A percentile compares a stretch with the other conserved stretches of the same genome.
Evolutionary conservation across 1,140 invertebrate genomes (phyloP).

Genomic region (Drosophila aff.): DNA sequence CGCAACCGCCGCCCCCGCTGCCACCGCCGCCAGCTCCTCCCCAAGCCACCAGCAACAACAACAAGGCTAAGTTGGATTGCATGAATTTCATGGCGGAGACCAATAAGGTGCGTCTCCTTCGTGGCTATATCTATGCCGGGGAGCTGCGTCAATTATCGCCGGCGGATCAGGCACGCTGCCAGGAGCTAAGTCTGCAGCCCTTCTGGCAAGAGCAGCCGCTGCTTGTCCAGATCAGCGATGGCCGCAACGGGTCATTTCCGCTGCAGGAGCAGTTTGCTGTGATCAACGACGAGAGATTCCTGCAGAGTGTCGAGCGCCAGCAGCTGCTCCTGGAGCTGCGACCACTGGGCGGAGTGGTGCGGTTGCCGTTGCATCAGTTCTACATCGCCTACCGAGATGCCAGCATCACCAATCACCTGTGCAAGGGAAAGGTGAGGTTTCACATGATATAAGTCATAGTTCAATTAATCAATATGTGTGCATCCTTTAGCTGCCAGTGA

Average conservation of each 20-base stretch:
- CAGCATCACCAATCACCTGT: constrained; percentile 86
- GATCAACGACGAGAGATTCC: constrained; percentile 86
- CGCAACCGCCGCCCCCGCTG: constrained; percentile 19
- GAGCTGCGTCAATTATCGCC: constrained; percentile 60
- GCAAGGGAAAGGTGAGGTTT: constrained; percentile 71
- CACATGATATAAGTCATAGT: too few species aligned
- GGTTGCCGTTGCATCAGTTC: constrained; percentile 87
- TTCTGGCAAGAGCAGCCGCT: constrained; percentile 70
- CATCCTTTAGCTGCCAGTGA: constrained; percentile 86
- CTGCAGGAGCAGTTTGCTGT: constrained; percentile 86
- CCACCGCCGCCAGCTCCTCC: constrained; percentile 17
- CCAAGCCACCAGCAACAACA: constrained; percentile 51
- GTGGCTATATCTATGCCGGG: constrained; percentile 69
- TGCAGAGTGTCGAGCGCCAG: constrained; percentile 87
- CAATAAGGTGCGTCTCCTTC: constrained; percentile 72
- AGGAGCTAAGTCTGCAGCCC: constrained; percentile 66
- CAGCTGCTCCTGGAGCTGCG: constrained; percentile 87
- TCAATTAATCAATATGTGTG: neutral
- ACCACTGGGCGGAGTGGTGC: constrained; percentile 86
- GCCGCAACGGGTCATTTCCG: constrained; percentile 33
- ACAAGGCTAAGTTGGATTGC: constrained; percentile 50
- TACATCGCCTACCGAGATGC: constrained; percentile 87
- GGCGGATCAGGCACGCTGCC: constrained; percentile 25
- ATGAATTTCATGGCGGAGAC: constrained; percentile 77
- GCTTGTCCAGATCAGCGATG: constrained; percentile 17